Evolutionary conservation across 1,140 invertebrate species (phyloP).

Genomic region (Aphis gossypii): DNA sequence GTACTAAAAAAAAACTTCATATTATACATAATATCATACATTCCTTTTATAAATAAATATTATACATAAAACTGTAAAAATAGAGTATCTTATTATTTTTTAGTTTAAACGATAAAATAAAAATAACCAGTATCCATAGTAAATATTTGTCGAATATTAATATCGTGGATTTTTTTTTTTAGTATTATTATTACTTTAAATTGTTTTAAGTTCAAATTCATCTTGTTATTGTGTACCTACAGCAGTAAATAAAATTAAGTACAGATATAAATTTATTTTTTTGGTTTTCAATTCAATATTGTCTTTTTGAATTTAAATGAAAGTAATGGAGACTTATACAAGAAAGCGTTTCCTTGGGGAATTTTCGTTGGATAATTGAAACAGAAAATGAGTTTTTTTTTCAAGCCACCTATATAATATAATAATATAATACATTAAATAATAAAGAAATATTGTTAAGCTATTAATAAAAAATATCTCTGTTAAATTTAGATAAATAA

Average conservation of each 20-base stretch:
- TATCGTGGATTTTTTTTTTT: not conserved
- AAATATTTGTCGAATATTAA: not conserved
- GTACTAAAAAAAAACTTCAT: not conserved
- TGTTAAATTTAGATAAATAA: not conserved
- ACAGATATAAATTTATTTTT: not conserved
- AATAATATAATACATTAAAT: not conserved
- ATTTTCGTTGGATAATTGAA: constrained; percentile 18
- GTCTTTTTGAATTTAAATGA: not conserved
- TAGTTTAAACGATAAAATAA: not conserved
- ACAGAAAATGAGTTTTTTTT: not conserved
- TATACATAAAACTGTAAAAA: not conserved
- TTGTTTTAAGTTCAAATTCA: not conserved
- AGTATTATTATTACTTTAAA: not conserved
- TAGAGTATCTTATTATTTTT: not conserved
- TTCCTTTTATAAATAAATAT: not conserved
- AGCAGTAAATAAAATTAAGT: not conserved
- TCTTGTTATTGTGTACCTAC: not conserved
- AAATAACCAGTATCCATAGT: not conserved
- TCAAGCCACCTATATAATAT: not conserved
- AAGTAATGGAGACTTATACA: not conserved
- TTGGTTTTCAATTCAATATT: not conserved
- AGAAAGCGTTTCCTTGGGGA: not conserved
- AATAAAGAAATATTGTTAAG: not conserved
- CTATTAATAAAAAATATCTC: not conserved
- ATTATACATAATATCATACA: not conserved